A percentile compares a stretch with the other conserved stretches of the same genome.
These are phyloP conservation scores for Sarcophaga caerulescens DNA, from an alignment of 2,888 invertebrate genomes.

Conservation along the genomic window DNA sequence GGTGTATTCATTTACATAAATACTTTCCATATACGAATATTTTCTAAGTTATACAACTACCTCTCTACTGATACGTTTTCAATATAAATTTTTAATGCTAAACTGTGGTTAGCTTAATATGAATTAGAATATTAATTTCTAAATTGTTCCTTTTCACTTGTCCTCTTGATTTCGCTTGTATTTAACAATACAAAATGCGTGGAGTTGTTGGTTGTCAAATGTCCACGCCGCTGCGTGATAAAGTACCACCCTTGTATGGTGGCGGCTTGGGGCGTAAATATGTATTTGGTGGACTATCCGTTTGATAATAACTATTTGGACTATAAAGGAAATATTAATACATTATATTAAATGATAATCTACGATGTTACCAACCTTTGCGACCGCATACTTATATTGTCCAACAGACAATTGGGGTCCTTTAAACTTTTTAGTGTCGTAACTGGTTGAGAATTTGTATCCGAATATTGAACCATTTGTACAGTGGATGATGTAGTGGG, in stretches of 20 bases:
- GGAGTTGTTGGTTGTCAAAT: conserved; percentile 80
- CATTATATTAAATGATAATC: neutral
- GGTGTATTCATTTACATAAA: too few species aligned
- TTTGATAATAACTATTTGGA: conserved; percentile 83
- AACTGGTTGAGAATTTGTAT: conserved; percentile 82
- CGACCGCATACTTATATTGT: conserved; percentile 79
- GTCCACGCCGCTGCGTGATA: conserved; percentile 77
- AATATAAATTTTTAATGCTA: neutral
- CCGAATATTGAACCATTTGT: conserved; percentile 85
- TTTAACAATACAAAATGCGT: conserved; percentile 80
- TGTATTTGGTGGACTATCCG: conserved; percentile 82
- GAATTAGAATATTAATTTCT: neutral
- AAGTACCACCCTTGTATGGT: conserved; percentile 78
- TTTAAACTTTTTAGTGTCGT: conserved; percentile 84
- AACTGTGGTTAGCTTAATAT: neutral
- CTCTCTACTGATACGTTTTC: too few species aligned
- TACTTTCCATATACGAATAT: too few species aligned
- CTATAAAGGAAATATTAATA: conserved; percentile 76
- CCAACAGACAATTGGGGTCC: conserved; percentile 80
- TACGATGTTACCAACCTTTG: conserved; percentile 75
- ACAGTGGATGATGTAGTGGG: conserved; percentile 82
- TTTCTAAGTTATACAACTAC: too few species aligned
- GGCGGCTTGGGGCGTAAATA: conserved; percentile 81
- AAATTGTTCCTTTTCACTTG: neutral
- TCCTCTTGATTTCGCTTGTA: neutral